Conservation (phyloP, 2,113 vertebrate species). For the Natator depressus region DNA sequence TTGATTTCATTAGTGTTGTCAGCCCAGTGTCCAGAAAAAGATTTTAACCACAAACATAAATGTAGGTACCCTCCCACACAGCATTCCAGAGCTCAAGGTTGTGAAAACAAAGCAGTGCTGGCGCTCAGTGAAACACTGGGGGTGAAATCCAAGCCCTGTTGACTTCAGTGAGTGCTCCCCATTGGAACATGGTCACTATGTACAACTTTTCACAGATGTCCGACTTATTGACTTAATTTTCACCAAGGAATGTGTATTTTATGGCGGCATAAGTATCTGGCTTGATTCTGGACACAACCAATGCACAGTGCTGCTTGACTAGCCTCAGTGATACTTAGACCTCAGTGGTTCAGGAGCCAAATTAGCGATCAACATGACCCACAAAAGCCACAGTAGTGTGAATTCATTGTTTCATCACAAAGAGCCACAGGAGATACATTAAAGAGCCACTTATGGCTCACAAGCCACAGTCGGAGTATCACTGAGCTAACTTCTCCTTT, state of each 20-base stretch:
- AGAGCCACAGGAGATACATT: too few relatives aligned
- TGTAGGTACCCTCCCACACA: not conserved
- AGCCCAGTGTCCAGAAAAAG: not conserved
- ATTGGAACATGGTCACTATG: not conserved
- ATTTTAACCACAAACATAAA: not conserved
- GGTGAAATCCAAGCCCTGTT: not conserved
- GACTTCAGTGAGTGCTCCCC: not conserved
- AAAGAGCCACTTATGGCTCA: too few relatives aligned
- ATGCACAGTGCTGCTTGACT: not conserved
- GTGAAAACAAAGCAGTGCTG: not conserved
- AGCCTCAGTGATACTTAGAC: too few relatives aligned
- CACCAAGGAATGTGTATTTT: not conserved
- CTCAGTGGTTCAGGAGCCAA: too few relatives aligned
- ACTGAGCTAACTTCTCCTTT: not conserved
- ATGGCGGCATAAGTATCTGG: not conserved
- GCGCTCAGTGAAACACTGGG: too few relatives aligned
- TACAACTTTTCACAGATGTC: not conserved
- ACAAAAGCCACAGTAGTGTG: too few relatives aligned
- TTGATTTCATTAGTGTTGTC: not conserved
- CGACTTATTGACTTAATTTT: not conserved
- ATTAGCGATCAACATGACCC: too few relatives aligned
- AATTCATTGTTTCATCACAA: too few relatives aligned
- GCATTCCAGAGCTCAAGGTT: not conserved
- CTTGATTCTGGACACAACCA: not conserved
- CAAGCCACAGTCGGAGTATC: too few relatives aligned